Evolutionary conservation across 2,888 invertebrate genomes (phyloP).

Genomic region (Apodemia duryi): DNA sequence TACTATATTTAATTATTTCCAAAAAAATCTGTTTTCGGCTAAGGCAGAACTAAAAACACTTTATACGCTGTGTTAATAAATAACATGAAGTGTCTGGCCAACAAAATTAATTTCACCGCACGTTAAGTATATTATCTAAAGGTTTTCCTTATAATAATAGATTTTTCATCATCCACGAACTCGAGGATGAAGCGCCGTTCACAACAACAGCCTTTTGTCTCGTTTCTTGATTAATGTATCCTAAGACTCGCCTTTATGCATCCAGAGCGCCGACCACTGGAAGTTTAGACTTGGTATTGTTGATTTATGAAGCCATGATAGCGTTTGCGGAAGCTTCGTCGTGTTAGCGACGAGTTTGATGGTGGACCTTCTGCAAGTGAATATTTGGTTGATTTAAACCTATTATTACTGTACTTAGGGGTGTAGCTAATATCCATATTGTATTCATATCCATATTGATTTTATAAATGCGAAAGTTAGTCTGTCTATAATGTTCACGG

Average conservation of each 20-base stretch:
- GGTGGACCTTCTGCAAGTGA: neutral
- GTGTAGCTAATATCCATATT: neutral
- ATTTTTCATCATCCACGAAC: slow-evolving; percentile 23
- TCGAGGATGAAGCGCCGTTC: slow-evolving; percentile 21
- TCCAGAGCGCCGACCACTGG: slow-evolving; percentile 19
- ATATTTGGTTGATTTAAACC: neutral
- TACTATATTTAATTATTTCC: too few species aligned
- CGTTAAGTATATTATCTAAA: slow-evolving; percentile 14
- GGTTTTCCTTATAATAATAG: slow-evolving; percentile 22
- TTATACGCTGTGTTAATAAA: neutral
- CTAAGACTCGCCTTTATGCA: slow-evolving; percentile 25
- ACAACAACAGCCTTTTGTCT: slow-evolving; percentile 30
- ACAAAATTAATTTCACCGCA: slow-evolving; percentile 11
- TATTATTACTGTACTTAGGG: neutral
- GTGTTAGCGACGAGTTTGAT: neutral
- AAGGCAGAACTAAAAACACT: neutral
- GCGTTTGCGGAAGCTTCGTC: neutral
- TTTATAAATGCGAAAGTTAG: too few species aligned
- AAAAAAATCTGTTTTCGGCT: too few species aligned
- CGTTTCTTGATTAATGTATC: slow-evolving; percentile 28
- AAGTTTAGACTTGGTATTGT: slow-evolving; percentile 11
- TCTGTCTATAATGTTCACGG: too few species aligned
- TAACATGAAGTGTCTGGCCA: neutral
- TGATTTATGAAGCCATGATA: slow-evolving; percentile 12
- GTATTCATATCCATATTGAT: too few species aligned